Conservation (phyloP, 2,113 vertebrate genomes). For the Thunnus thynnus region DNA sequence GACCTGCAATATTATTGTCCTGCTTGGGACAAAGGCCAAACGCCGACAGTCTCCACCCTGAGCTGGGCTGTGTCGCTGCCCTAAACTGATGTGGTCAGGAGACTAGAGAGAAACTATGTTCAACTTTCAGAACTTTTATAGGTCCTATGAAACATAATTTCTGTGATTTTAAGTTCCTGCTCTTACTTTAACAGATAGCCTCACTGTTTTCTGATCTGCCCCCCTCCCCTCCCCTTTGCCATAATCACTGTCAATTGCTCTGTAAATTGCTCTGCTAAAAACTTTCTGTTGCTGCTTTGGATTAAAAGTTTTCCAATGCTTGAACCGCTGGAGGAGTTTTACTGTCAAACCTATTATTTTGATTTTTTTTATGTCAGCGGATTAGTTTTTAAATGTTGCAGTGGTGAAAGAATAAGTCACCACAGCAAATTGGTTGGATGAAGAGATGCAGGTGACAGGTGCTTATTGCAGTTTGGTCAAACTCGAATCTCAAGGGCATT, state of each 20-base stretch:
- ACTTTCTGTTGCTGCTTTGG: background rate
- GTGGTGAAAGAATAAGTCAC: background rate
- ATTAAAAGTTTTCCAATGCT: too few species aligned
- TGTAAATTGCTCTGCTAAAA: too few species aligned
- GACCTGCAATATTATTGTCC: conserved; percentile 51
- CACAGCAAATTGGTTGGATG: background rate
- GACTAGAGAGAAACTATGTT: background rate
- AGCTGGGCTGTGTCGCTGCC: background rate
- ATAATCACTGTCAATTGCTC: too few species aligned
- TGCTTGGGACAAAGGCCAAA: conserved; percentile 22
- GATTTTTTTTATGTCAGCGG: too few species aligned
- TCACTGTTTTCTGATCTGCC: background rate
- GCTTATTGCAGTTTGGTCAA: background rate
- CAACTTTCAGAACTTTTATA: too few species aligned
- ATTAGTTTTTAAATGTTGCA: too few species aligned
- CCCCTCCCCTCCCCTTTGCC: too few species aligned
- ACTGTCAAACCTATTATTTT: too few species aligned
- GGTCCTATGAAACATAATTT: too few species aligned
- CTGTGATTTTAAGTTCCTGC: too few species aligned
- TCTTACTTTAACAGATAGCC: background rate
- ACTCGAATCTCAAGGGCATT: too few species aligned
- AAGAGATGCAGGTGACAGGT: background rate
- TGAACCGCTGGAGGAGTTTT: too few species aligned
- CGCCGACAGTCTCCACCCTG: conserved; percentile 36
- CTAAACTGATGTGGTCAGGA: conserved; percentile 15